Percentiles rank a stretch among this genome's conserved stretches.
Conservation (phyloP, 1,140 invertebrate species). For the Drosophila bifasciata region DNA sequence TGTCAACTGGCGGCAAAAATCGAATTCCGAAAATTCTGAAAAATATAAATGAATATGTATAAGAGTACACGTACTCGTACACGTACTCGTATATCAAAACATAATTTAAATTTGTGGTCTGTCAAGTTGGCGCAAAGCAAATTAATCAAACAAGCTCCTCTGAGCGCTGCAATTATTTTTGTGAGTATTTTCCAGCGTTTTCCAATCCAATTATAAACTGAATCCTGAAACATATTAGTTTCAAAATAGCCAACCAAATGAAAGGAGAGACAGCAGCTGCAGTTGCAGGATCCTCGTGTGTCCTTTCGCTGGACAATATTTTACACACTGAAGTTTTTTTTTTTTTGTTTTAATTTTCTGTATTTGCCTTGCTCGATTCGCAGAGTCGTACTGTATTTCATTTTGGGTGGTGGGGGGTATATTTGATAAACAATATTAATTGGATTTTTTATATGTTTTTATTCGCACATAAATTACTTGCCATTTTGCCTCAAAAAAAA, state of each 20-base stretch:
- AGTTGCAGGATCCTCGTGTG: too few relatives aligned
- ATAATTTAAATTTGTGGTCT: conserved; percentile 58
- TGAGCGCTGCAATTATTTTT: conserved; percentile 25
- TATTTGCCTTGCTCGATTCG: conserved; percentile 32
- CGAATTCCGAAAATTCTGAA: conserved; percentile 23
- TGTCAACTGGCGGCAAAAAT: conserved; percentile 31
- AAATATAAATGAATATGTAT: conserved; percentile 8
- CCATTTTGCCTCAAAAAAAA: conserved; percentile 46
- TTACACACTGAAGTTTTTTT: conserved; percentile 27
- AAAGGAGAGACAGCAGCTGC: background rate
- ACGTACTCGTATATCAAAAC: conserved; percentile 20
- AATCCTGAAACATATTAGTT: conserved; percentile 28
- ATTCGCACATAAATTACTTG: conserved; percentile 41
- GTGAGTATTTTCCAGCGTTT: conserved; percentile 6
- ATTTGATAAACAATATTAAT: conserved; percentile 68
- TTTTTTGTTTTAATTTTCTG: conserved; percentile 16
- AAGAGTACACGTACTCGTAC: background rate
- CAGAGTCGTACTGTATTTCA: conserved; percentile 37
- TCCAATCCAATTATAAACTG: conserved; percentile 20
- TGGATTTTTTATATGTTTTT: conserved; percentile 50
- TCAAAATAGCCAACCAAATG: background rate
- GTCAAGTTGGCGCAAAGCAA: conserved; percentile 32
- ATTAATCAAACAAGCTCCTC: conserved; percentile 30
- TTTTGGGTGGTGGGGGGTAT: conserved; percentile 49
- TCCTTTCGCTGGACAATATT: background rate